These are phyloP conservation scores for Caenorhabditis doughertyi DNA, from an alignment of 2,888 invertebrate species.

Conservation along the genomic window DNA sequence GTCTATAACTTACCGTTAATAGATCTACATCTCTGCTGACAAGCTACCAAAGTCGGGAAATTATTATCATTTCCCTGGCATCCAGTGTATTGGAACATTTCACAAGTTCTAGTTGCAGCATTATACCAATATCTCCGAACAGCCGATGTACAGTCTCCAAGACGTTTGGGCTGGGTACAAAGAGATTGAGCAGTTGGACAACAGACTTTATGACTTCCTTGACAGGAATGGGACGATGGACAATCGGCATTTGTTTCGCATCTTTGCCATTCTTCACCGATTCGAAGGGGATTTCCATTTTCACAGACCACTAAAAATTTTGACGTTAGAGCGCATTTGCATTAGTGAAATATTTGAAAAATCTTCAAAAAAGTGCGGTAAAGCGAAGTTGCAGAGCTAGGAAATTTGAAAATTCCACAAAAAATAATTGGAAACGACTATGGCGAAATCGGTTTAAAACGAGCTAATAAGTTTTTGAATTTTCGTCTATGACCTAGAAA, in stretches of 20 bases:
- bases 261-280: constrained; percentile 80
- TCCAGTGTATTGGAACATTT: constrained; percentile 74
- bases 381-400: no score
- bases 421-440: no score
- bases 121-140: constrained; percentile 80
- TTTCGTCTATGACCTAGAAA: no score
- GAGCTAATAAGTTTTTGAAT: no score
- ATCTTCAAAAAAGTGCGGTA: no score
- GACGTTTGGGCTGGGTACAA: constrained; percentile 79
- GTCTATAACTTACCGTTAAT: constrained; percentile 72
- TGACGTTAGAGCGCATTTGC: no score
- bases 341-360: no score
- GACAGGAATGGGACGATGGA: constrained; percentile 77
- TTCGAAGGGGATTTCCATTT: constrained; percentile 79
- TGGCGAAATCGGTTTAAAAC: no score
- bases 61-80: constrained; percentile 79
- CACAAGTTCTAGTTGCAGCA: constrained; percentile 78
- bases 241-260: constrained; percentile 78
- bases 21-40: constrained; percentile 78
- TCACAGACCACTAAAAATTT: constrained; percentile 78
- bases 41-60: constrained; percentile 74
- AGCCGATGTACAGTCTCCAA: constrained; percentile 78
- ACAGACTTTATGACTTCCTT: constrained; percentile 79
- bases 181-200: constrained; percentile 81
- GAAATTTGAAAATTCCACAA: no score